Conservation (phyloP, 30 jellyfish, hydroid and myxozoan genomes). For the Rhopilema esculentum region DNA sequence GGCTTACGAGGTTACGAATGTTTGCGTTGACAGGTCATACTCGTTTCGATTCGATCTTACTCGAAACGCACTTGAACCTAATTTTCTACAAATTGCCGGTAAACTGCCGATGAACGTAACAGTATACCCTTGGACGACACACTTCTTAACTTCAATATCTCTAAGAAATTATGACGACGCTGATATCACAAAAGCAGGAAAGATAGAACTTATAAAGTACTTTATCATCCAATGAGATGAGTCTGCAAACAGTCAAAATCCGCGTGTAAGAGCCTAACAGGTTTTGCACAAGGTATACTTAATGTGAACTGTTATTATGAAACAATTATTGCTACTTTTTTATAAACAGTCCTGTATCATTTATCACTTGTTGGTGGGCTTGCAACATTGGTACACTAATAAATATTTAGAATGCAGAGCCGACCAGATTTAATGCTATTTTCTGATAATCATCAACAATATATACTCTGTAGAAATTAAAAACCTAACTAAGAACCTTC, state of each 20-base stretch:
- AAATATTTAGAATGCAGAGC: too few species aligned
- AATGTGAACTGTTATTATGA: too few species aligned
- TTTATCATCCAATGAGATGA: slow-evolving; percentile 2
- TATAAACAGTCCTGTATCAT: too few species aligned
- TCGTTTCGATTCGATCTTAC: slow-evolving; percentile 61
- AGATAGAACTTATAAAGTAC: slow-evolving; percentile 29
- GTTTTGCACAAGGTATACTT: too few species aligned
- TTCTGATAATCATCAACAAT: too few species aligned
- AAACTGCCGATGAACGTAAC: slow-evolving; percentile 67
- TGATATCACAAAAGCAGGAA: slow-evolving; percentile 31
- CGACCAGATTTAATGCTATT: too few species aligned
- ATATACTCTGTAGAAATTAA: too few species aligned
- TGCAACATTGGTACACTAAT: too few species aligned
- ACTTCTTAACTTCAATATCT: slow-evolving; percentile 80
- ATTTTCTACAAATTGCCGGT: slow-evolving; percentile 31
- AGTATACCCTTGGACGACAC: slow-evolving; percentile 85
- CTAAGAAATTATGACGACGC: slow-evolving; percentile 48
- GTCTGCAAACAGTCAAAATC: background rate
- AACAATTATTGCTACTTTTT: too few species aligned
- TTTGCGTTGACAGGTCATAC: slow-evolving; percentile 84
- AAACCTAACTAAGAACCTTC: too few species aligned
- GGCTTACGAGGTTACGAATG: slow-evolving; percentile 85
- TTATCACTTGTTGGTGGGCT: too few species aligned
- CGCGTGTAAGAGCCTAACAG: too few species aligned
- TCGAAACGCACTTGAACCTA: slow-evolving; percentile 30